These are phyloP conservation scores for Esperia sulphurella DNA, from an alignment of 2,888 invertebrate genomes.

Conservation along the genomic window DNA sequence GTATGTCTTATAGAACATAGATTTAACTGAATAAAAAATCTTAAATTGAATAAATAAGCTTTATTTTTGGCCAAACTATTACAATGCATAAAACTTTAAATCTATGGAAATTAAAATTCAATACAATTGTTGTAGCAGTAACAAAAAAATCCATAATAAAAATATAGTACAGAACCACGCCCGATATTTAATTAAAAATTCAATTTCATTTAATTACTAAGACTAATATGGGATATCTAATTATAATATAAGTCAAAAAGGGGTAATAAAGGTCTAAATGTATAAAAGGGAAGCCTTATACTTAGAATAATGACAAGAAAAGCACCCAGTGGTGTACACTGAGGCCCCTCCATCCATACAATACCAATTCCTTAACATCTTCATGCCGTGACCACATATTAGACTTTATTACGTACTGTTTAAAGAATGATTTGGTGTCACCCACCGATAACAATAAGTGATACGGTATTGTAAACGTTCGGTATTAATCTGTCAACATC, in stretches of 20 bases:
- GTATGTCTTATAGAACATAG: neutral
- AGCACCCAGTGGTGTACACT: conserved; percentile 52
- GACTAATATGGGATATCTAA: too few species aligned
- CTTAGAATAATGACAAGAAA: conserved; percentile 28
- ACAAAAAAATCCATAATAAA: conserved; percentile 36
- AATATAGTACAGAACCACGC: conserved; percentile 20
- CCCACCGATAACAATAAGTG: too few species aligned
- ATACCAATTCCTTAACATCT: conserved; percentile 17
- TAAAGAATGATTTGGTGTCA: too few species aligned
- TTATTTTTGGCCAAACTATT: conserved; percentile 79
- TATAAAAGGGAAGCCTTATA: conserved; percentile 49
- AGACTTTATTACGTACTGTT: too few species aligned
- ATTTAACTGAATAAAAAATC: conserved; percentile 24
- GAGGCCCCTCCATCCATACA: conserved; percentile 48
- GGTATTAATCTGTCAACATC: too few species aligned
- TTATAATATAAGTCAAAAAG: conserved; percentile 12
- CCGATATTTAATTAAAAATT: neutral
- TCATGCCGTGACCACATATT: neutral
- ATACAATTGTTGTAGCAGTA: conserved; percentile 32
- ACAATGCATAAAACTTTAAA: conserved; percentile 64
- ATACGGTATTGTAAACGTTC: too few species aligned
- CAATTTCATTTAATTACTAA: neutral
- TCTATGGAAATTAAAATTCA: conserved; percentile 42
- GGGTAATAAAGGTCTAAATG: conserved; percentile 27
- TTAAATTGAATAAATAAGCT: conserved; percentile 73